Conservation (phyloP, 2,113 vertebrate genomes). For the Otus sunia region DNA sequence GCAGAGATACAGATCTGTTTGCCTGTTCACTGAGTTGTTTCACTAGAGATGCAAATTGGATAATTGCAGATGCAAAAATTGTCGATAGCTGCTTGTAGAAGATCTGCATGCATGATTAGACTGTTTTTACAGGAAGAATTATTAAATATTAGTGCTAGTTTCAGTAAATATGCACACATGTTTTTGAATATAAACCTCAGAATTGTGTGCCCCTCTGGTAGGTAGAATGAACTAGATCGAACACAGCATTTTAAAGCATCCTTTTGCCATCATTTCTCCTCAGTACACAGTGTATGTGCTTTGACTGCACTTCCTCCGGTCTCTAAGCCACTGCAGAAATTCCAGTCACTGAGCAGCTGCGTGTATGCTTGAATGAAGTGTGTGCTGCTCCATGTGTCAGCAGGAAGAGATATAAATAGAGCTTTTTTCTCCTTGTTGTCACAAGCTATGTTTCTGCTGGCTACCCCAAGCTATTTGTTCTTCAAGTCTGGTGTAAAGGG, state of each 20-base stretch:
- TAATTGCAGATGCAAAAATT: neutral
- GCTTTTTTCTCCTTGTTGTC: neutral
- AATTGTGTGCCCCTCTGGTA: neutral
- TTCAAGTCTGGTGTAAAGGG: neutral
- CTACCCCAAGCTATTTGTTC: neutral
- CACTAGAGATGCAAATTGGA: neutral
- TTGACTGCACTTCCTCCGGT: neutral
- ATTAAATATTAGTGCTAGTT: neutral
- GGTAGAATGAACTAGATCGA: neutral
- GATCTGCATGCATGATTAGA: neutral
- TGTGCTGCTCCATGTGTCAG: slow-evolving; percentile 17
- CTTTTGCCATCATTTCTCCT: neutral
- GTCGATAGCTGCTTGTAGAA: neutral
- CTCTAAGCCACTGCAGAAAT: neutral
- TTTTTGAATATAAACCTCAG: neutral
- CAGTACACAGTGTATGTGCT: neutral
- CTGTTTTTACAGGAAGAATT: neutral
- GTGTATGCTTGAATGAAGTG: neutral
- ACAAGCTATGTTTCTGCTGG: neutral
- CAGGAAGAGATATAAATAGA: slow-evolving; percentile 49
- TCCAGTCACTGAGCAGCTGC: slow-evolving; percentile 29
- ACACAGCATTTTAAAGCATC: neutral
- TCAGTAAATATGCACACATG: neutral
- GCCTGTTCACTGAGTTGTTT: neutral
- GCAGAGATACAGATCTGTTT: neutral